A percentile compares a stretch with the other conserved stretches of the same genome.
Evolutionary conservation across 2,888 invertebrate genomes (phyloP).

Genomic region (Tetranychus piercei): DNA sequence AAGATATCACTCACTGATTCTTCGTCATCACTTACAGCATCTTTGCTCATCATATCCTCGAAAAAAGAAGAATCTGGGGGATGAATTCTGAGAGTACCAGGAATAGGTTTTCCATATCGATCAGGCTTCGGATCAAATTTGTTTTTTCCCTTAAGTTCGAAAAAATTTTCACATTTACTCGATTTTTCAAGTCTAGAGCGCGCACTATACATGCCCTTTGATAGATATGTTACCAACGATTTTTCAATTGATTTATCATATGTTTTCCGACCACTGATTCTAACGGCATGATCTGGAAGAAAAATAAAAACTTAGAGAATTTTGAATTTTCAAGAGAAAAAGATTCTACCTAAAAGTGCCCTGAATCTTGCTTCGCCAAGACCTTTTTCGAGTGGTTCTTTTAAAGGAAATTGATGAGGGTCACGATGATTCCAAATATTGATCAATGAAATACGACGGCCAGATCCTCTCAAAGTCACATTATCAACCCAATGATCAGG

Average conservation of each 20-base stretch:
- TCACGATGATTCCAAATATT: not conserved
- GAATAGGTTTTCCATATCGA: no score
- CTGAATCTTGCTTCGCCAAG: not conserved
- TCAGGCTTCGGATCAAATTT: no score
- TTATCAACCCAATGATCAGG: not conserved
- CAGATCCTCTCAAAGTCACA: not conserved
- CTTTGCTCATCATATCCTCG: no score
- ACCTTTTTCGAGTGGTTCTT: not conserved
- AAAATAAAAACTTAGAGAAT: no score
- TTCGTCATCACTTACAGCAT: no score
- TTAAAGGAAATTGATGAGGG: not conserved
- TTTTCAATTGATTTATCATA: not conserved
- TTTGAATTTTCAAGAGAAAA: no score
- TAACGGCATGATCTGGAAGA: not conserved
- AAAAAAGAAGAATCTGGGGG: no score
- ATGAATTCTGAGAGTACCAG: no score
- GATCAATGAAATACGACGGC: not conserved
- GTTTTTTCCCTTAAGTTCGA: no score
- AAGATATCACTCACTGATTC: no score
- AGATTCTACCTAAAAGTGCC: not conserved
- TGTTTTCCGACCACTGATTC: not conserved
- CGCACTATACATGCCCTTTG: not conserved
- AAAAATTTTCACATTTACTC: no score
- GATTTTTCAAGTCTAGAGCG: no score
- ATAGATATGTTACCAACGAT: not conserved